Evolutionary conservation across 1,140 invertebrate genomes (phyloP).

Genomic region (Brachionus asplanchnoidis): DNA sequence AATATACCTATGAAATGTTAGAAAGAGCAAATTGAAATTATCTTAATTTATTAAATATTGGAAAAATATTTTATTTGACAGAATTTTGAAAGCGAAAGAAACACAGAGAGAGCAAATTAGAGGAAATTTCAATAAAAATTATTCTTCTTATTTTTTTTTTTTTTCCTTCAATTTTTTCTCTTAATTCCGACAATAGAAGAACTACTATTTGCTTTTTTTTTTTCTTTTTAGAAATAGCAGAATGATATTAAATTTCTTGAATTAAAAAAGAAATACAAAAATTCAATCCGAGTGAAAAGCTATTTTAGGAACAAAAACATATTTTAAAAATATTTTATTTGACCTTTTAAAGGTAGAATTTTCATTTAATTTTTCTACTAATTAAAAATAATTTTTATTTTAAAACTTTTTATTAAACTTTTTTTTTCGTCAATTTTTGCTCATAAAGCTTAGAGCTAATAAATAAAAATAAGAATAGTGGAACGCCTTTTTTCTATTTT

Average conservation of each 20-base stretch:
- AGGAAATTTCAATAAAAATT: conserved; percentile 29
- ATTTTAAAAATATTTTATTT: too few relatives aligned
- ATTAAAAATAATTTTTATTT: too few relatives aligned
- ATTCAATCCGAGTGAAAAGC: too few relatives aligned
- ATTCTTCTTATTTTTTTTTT: background rate
- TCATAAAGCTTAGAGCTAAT: too few relatives aligned
- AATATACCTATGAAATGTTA: background rate
- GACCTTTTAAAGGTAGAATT: too few relatives aligned
- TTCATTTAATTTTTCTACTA: too few relatives aligned
- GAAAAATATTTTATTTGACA: conserved; percentile 7
- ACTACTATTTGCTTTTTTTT: background rate
- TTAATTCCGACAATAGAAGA: background rate
- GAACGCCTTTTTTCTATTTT: too few relatives aligned
- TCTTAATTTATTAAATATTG: conserved; percentile 36
- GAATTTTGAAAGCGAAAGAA: background rate
- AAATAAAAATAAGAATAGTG: too few relatives aligned
- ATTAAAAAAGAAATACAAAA: too few relatives aligned
- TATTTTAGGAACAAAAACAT: too few relatives aligned
- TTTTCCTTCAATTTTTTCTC: background rate
- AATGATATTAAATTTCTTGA: background rate
- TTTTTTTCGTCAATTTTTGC: too few relatives aligned
- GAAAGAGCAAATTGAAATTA: conserved; percentile 2
- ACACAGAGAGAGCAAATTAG: background rate
- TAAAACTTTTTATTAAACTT: too few relatives aligned
- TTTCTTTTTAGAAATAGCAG: background rate